Conservation (phyloP, 2,113 vertebrate genomes). For the Ceyx margarethae region DNA sequence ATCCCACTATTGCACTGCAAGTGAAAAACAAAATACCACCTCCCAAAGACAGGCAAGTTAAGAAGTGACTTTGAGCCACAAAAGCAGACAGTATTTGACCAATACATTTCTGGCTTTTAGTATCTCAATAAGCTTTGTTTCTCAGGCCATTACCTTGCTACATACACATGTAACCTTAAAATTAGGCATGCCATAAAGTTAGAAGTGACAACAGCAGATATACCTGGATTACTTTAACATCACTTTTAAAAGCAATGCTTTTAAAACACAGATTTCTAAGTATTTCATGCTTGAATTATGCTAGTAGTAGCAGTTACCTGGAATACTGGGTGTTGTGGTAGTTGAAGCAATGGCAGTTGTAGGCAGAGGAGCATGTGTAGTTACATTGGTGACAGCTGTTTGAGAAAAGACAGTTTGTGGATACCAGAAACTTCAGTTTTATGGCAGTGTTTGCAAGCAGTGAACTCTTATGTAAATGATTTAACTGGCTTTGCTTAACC, state of each 20-base stretch:
- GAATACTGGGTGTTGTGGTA: not conserved
- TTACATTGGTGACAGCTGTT: slow-evolving; percentile 43
- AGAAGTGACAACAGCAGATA: not conserved
- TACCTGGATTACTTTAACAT: not conserved
- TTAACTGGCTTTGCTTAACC: not conserved
- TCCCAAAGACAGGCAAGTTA: not conserved
- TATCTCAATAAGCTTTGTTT: not conserved
- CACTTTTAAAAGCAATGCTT: not conserved
- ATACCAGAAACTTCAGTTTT: not conserved
- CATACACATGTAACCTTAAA: not conserved
- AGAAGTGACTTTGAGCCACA: not conserved
- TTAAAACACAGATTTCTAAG: not conserved
- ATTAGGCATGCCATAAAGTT: not conserved
- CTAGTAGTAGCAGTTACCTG: slow-evolving; percentile 48
- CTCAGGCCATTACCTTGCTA: not conserved
- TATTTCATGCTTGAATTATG: not conserved
- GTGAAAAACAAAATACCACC: not conserved
- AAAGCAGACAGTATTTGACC: not conserved
- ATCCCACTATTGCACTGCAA: not conserved
- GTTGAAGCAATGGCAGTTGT: not conserved
- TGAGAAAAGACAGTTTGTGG: not conserved
- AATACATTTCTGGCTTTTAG: not conserved
- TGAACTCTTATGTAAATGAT: not conserved
- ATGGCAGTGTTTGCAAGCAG: not conserved
- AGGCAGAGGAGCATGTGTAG: not conserved